These are phyloP conservation scores for Lates calcarifer DNA, from an alignment of 2,113 vertebrate genomes.

Conservation along the genomic window DNA sequence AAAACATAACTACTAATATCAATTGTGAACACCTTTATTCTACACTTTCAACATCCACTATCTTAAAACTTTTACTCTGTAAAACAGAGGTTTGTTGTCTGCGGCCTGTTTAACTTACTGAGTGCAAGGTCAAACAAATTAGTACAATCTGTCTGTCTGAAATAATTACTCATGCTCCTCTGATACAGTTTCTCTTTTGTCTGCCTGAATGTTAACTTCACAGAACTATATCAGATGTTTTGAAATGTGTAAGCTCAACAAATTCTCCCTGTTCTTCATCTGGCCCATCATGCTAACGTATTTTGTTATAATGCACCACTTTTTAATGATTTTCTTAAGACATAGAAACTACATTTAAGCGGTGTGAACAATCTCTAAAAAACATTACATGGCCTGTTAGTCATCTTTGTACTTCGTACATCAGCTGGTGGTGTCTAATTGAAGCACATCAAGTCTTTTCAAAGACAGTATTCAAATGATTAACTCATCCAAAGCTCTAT, in stretches of 20 bases:
- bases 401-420: background rate
- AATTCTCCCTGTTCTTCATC: background rate
- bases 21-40: background rate
- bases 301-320: background rate
- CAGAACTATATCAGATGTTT: background rate
- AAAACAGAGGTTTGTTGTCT: too few species aligned
- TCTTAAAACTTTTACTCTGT: background rate
- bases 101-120: background rate
- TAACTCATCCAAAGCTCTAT: constrained; percentile 43
- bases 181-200: too few species aligned
- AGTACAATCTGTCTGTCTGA: background rate
- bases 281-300: too few species aligned
- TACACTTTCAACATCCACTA: background rate
- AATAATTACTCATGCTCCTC: background rate
- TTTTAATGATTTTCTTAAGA: background rate
- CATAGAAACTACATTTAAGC: background rate
- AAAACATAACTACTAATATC: background rate
- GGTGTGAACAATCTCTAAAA: background rate
- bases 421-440: constrained; percentile 26
- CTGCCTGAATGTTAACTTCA: too few species aligned
- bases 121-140: background rate
- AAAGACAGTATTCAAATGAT: constrained; percentile 31
- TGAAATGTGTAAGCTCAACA: background rate
- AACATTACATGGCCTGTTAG: background rate
- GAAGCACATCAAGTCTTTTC: constrained; percentile 13